Evolutionary conservation across 1,140 invertebrate species (phyloP).

Genomic region (Eriocheir sinensis): DNA sequence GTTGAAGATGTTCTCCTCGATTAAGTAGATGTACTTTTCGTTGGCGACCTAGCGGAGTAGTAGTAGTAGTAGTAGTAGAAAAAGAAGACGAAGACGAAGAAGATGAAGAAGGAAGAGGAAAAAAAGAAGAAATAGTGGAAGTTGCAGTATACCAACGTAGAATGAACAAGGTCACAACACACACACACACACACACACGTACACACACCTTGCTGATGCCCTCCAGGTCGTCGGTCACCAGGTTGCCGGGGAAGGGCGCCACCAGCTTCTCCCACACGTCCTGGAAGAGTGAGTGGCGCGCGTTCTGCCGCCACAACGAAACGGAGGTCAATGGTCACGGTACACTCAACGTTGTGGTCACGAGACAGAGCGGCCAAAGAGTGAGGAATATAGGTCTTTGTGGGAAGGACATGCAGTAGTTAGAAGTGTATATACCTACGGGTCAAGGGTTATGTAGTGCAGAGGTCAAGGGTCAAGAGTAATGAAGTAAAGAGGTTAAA

Average conservation of each 20-base stretch:
- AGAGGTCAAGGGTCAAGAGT: too few species aligned
- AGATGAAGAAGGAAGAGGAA: neutral
- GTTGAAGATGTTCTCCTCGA: slow-evolving; percentile 68
- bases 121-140: neutral
- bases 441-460: too few species aligned
- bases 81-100: neutral
- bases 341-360: too few species aligned
- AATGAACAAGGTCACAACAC: neutral
- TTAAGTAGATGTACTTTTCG: slow-evolving; percentile 64
- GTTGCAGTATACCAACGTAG: neutral
- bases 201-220: slow-evolving; percentile 69
- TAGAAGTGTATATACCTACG: too few species aligned
- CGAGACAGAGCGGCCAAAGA: too few species aligned
- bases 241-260: slow-evolving; percentile 30
- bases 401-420: too few species aligned
- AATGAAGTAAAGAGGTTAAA: too few species aligned
- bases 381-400: too few species aligned
- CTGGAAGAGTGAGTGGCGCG: slow-evolving; percentile 50
- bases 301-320: slow-evolving; percentile 50
- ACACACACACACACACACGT: neutral
- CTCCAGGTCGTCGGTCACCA: neutral
- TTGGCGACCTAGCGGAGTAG: slow-evolving; percentile 48
- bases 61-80: too few species aligned
- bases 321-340: too few species aligned
- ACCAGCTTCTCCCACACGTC: slow-evolving; percentile 71